Base-by-base conservation (phyloP, 2,888 invertebrate genomes). In the Drosophila paranaensis region DNA sequence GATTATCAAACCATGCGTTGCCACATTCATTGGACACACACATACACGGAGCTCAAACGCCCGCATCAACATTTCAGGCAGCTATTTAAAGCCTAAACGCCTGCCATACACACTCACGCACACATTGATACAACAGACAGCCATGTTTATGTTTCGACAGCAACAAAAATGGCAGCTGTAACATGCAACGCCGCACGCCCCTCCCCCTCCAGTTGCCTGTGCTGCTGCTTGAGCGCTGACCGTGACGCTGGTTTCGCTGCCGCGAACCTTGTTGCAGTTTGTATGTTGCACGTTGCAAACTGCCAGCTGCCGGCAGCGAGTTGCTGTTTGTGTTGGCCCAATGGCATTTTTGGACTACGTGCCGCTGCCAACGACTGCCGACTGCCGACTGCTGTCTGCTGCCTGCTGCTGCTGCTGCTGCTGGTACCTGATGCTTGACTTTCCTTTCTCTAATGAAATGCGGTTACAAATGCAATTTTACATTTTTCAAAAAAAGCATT, bases 391-490 rank as follows among this genome's bases (percentile, higher is more conserved):
- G 58, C 50, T 70, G 75, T 60, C 63, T 56, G 74, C 60, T 60
- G 20, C 14, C 43, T 33, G 60, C 45, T 60, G 75, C 58, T 60
- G 74, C 60, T 65, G n/a, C 8, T 66, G 42, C 50, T 45, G 60
- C 50, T 71, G 75, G 76, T 69, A 78, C 83, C 88, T 88, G 86
- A 78, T 69, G 86, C 81, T 85, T 86, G 86, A 88, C 88, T 84
- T 88, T 84, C 83, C 86, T 84, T 84, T 63, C 84, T 81, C 86
- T 88, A 84, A 84, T 84, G 84, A 84, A 84, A 84, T 84, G 84
- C 88, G 84, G 84, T 81, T 86, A 82, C 84, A 82, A 84, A 84
- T 88, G 86, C 88, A 84, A 84, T 84, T 84, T 84, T 86, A 88
- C 83, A 84, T 84, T 88, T 88, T 79, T 71, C 79, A 78, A 84